Evolutionary conservation across 2,797 vertebrate genomes (phyloP).

Genomic region (Enteromius argenteus): DNA sequence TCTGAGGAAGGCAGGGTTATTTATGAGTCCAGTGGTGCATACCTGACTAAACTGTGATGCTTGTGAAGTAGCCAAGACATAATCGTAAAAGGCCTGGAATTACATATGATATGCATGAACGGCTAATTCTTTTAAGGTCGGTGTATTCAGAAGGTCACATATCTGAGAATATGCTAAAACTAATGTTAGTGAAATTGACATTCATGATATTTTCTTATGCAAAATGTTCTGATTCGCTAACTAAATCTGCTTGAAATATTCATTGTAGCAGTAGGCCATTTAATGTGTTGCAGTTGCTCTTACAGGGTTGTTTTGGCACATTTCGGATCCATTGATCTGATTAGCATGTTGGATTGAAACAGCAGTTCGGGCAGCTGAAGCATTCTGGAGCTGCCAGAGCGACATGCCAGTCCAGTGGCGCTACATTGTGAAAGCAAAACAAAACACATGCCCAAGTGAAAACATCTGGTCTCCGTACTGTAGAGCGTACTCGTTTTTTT

Average conservation of each 20-base stretch:
- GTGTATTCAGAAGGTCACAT: not conserved
- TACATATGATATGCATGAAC: constrained; percentile 53
- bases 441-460: constrained; percentile 57
- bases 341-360: constrained; percentile 48
- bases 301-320: constrained; percentile 34
- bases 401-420: constrained; percentile 46
- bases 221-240: constrained; percentile 26
- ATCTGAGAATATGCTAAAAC: constrained; percentile 23
- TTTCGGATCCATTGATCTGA: constrained; percentile 42
- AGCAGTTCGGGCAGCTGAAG: constrained; percentile 25
- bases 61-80: constrained; percentile 68
- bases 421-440: constrained; percentile 58
- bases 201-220: constrained; percentile 21
- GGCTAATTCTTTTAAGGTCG: not conserved
- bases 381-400: constrained; percentile 31
- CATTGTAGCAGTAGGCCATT: constrained; percentile 18
- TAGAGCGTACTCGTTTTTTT: constrained; percentile 16
- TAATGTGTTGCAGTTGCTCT: constrained; percentile 42
- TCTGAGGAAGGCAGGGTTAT: constrained; percentile 71
- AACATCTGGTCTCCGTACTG: constrained; percentile 61
- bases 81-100: constrained; percentile 67
- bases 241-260: constrained; percentile 19
- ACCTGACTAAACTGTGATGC: constrained; percentile 69
- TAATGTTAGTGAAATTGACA: constrained; percentile 48
- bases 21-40: constrained; percentile 71